Percentiles rank a stretch among this genome's conserved stretches.
Evolutionary conservation across 2,113 vertebrate genomes (phyloP).

Genomic region (Ctenodactylus gundi): DNA sequence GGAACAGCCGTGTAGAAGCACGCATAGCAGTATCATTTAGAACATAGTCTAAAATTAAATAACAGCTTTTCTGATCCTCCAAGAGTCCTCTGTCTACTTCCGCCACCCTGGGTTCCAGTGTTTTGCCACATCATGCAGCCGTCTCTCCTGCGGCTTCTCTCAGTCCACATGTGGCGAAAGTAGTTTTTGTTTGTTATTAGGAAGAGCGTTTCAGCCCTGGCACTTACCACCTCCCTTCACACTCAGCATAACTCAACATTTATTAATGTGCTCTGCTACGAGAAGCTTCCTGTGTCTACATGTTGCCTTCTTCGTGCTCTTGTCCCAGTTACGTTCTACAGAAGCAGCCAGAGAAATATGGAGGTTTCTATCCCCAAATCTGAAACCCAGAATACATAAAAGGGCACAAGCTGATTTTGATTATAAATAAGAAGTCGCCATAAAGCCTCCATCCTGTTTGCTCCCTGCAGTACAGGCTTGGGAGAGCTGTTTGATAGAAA

Average conservation of each 20-base stretch:
- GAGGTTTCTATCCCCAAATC: neutral
- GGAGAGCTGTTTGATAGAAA: neutral
- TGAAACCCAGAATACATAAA: neutral
- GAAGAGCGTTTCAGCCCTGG: conserved; percentile 7
- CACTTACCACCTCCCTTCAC: neutral
- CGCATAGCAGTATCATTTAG: neutral
- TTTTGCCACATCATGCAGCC: neutral
- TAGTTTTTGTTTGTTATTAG: conserved; percentile 8
- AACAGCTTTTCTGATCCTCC: neutral
- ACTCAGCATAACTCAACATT: conserved; percentile 15
- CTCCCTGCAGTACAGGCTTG: neutral
- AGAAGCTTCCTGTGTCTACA: neutral
- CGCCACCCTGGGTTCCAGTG: neutral
- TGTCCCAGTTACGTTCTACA: neutral
- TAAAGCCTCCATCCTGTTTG: neutral
- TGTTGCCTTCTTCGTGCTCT: neutral
- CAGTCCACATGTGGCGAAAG: neutral
- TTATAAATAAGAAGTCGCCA: neutral
- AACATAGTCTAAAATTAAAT: neutral
- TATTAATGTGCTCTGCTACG: conserved; percentile 38
- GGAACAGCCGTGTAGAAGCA: neutral
- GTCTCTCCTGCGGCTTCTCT: neutral
- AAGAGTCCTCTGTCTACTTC: neutral
- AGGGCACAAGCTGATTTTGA: neutral
- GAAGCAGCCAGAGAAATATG: neutral